These are phyloP conservation scores for Momotus momota DNA, from an alignment of 2,797 vertebrate genomes.

Conservation along the genomic window DNA sequence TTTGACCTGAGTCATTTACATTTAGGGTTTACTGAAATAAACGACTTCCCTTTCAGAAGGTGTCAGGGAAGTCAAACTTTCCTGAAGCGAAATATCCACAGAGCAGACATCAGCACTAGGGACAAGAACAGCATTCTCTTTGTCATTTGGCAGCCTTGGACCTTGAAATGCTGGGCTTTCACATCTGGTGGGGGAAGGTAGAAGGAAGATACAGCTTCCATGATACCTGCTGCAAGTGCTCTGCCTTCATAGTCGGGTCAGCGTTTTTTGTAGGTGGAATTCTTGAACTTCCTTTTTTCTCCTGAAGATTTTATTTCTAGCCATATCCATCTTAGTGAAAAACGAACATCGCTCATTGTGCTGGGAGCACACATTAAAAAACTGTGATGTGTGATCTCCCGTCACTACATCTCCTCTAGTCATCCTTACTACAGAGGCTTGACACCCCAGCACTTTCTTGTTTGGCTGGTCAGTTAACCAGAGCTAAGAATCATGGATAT, in stretches of 20 bases:
- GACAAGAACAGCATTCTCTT: not conserved
- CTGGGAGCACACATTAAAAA: not conserved
- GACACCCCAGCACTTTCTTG: not conserved
- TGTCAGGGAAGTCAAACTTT: not conserved
- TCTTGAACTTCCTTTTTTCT: rapidly evolving
- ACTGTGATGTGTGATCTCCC: not conserved
- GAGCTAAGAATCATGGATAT: constrained; percentile 29
- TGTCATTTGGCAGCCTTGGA: not conserved
- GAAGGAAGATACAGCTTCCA: not conserved
- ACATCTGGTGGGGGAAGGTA: not conserved
- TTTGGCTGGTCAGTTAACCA: constrained; percentile 42
- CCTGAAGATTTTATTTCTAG: not conserved
- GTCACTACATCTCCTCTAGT: not conserved
- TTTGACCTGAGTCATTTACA: not conserved
- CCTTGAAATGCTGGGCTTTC: not conserved
- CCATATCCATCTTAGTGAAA: not conserved
- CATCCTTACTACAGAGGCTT: not conserved
- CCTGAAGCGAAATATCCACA: not conserved
- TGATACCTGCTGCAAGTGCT: not conserved
- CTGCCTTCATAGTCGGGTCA: not conserved
- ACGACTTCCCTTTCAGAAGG: not conserved
- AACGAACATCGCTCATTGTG: not conserved
- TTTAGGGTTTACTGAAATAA: not conserved
- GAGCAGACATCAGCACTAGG: not conserved
- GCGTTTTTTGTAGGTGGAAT: not conserved